A percentile compares a stretch with the other conserved stretches of the same genome.
These are phyloP conservation scores for Australoheros scitulus DNA, from an alignment of 2,113 vertebrate genomes.

Conservation along the genomic window DNA sequence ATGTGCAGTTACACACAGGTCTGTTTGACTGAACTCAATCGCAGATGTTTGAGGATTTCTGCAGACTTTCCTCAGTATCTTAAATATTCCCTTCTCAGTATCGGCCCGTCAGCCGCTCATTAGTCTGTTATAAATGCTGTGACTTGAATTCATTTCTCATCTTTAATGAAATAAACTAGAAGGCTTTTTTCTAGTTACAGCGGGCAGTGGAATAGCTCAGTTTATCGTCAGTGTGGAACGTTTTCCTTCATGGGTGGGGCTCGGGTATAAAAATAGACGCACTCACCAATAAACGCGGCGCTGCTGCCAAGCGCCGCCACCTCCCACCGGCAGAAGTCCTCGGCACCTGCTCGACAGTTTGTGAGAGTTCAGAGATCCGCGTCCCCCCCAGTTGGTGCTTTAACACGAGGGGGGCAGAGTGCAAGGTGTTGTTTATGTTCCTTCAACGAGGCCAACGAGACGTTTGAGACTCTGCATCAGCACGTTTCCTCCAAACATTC, in stretches of 20 bases:
- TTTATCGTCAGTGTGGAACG: constrained; percentile 18
- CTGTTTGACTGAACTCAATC: too few species aligned
- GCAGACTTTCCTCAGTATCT: too few species aligned
- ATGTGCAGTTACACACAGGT: too few species aligned
- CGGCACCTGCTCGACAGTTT: constrained; percentile 72
- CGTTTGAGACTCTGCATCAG: neutral
- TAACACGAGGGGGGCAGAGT: neutral
- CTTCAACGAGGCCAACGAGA: neutral
- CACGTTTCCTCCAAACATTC: neutral
- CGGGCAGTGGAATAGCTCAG: neutral
- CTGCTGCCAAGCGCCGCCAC: constrained; percentile 45
- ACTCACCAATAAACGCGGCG: constrained; percentile 40
- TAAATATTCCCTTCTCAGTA: too few species aligned
- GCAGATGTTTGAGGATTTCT: too few species aligned
- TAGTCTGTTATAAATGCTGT: neutral
- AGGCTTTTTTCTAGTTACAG: neutral
- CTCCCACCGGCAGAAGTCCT: constrained; percentile 42
- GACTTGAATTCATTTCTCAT: neutral
- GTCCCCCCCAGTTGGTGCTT: constrained; percentile 24
- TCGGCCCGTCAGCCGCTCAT: neutral
- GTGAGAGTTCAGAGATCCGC: constrained; percentile 55
- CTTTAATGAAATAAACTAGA: neutral
- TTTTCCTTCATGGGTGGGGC: constrained; percentile 21
- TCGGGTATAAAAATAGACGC: constrained; percentile 64
- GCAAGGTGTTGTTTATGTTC: constrained; percentile 9